Evolutionary conservation across 2,797 vertebrate genomes (phyloP).

Genomic region (Helicolenus hilgendorfi): DNA sequence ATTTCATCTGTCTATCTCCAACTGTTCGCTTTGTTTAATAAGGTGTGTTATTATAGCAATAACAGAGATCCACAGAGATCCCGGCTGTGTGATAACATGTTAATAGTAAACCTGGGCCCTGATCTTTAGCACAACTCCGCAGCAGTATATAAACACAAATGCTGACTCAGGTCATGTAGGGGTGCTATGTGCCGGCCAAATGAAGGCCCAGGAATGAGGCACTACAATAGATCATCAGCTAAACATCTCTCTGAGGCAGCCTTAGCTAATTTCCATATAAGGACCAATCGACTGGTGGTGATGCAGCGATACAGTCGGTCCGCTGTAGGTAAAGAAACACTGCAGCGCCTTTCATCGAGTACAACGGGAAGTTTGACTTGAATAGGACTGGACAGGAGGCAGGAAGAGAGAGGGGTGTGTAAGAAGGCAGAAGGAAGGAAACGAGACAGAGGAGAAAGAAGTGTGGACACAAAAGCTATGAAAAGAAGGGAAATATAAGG

Average conservation of each 20-base stretch:
- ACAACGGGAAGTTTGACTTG: constrained; percentile 33
- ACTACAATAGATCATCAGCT: constrained; percentile 53
- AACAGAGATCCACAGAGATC: neutral
- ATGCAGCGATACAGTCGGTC: constrained; percentile 2
- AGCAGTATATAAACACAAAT: constrained; percentile 29
- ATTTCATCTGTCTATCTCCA: constrained; percentile 13
- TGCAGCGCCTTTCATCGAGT: neutral
- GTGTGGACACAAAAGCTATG: neutral
- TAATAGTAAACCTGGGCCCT: neutral
- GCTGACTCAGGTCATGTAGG: constrained; percentile 37
- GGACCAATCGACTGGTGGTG: constrained; percentile 28
- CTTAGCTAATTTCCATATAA: constrained; percentile 52
- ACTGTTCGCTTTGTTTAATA: constrained; percentile 9
- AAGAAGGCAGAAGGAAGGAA: neutral
- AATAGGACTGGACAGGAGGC: constrained; percentile 22
- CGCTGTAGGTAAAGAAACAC: constrained; percentile 13
- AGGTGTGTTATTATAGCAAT: neutral
- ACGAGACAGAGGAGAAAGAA: constrained; percentile 4
- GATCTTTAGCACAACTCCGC: neutral
- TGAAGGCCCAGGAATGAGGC: constrained; percentile 35
- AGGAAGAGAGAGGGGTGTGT: constrained; percentile 20
- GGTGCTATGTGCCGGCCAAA: constrained; percentile 20
- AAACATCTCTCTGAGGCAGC: constrained; percentile 45
- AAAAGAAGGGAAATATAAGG: constrained; percentile 3
- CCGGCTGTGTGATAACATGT: neutral